Conservation (phyloP, 2,797 vertebrate species). For the Rousettus madagascariensis region DNA sequence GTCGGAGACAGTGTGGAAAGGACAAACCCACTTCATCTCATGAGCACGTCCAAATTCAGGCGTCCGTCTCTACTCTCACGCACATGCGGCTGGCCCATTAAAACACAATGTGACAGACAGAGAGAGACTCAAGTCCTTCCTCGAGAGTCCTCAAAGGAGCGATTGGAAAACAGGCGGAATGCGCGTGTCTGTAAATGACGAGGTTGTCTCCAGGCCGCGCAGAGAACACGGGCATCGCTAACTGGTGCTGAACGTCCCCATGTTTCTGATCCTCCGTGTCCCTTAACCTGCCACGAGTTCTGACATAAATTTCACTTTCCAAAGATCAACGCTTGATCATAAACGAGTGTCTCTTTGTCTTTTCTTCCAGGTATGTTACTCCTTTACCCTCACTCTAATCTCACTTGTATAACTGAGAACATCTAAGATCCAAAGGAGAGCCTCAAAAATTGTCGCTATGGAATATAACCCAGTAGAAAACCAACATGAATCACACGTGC, state of each 20-base stretch:
- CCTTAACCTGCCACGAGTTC: not conserved
- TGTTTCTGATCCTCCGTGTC: not conserved
- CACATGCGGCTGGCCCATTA: not conserved
- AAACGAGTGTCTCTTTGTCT: not conserved
- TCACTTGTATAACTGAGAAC: not conserved
- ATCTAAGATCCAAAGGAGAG: not conserved
- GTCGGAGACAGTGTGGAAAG: not conserved
- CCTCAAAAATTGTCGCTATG: not conserved
- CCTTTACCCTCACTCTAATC: not conserved
- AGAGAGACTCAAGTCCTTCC: not conserved
- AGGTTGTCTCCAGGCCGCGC: not conserved
- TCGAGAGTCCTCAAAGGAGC: not conserved
- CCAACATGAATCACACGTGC: not conserved
- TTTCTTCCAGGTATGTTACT: not conserved
- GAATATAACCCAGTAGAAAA: not conserved
- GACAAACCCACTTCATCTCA: not conserved
- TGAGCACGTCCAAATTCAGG: not conserved
- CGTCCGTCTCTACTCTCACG: not conserved
- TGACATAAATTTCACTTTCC: not conserved
- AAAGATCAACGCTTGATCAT: not conserved
- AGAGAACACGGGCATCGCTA: not conserved
- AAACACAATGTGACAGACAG: not conserved
- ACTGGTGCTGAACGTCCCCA: not conserved
- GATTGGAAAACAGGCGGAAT: not conserved
- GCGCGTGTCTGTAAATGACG: not conserved